Conservation (phyloP, 2,113 vertebrate species). For the Theristicus caerulescens region DNA sequence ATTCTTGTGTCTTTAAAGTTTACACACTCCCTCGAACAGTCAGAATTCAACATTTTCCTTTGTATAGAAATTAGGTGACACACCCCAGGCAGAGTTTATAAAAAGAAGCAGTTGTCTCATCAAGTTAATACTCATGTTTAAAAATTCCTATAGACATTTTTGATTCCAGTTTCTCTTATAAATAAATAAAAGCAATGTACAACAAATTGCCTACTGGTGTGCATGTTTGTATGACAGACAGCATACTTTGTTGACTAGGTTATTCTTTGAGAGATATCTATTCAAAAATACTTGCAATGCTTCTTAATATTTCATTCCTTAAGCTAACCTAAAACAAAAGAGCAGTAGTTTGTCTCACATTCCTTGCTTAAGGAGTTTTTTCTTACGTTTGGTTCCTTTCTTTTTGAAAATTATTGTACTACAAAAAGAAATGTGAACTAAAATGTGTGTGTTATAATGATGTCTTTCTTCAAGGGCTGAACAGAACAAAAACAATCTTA, state of each 20-base stretch:
- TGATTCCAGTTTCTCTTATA: neutral
- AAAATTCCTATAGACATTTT: neutral
- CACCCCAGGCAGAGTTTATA: neutral
- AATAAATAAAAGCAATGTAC: neutral
- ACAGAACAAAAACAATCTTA: neutral
- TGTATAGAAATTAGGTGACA: neutral
- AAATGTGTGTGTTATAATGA: neutral
- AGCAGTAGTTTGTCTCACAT: neutral
- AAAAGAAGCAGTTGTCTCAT: neutral
- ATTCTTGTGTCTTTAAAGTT: neutral
- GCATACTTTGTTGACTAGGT: neutral
- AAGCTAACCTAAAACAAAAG: neutral
- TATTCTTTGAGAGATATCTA: neutral
- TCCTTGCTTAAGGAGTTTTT: neutral
- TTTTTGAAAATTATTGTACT: neutral
- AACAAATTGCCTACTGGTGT: neutral
- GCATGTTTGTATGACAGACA: neutral
- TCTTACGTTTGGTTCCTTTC: neutral
- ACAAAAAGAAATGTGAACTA: neutral
- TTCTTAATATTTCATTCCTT: neutral
- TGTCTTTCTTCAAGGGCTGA: neutral
- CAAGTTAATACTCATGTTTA: neutral
- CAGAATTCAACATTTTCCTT: neutral
- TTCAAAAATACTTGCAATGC: neutral
- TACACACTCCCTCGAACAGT: fast-evolving